Base-by-base conservation (phyloP, 2,888 invertebrate species). In the Pterostichus niger region DNA sequence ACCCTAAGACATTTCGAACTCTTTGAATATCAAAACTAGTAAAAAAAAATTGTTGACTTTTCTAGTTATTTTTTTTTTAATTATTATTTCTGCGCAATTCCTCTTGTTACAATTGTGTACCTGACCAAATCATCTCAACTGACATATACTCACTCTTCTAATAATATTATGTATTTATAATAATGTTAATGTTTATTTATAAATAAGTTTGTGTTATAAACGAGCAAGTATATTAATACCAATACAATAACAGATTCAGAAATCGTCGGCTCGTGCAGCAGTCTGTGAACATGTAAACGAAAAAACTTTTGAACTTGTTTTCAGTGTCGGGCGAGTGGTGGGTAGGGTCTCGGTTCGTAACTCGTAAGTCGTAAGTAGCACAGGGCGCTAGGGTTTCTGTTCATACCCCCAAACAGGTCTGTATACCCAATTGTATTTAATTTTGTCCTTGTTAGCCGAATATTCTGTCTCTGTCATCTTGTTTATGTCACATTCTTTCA, bases 241-340 rank as follows among this genome's bases (percentile, higher is more conserved):
- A 40, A 40, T 40, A 40, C 40, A 40, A 6, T 5, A 40, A 40
- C 40, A 40, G 40, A 40, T 40, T 40, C 40, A 40, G 40, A 40
- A 61, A 17, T 40, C 46, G 73, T 73, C 73, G 73, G 73, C 17
- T 73, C 17, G 46, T 71, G 31, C 10, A 73, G 31, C 7, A 15
- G 49, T 15, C 46, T 73, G 24, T 73, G 73, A 46, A 40, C 35
- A 6, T 31, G 33, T 68, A 59, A 59, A 59, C 59, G 24, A 15
- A 17, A 59, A 59, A 24, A 59, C 24, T 13, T 68, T 68, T 73
- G 73, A 73, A 73, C 73, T 73, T 73, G 40, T 68, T 73, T 73
- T 73, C 73, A 73, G 73, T 49, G 73, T 24, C 73, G 24, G 59
- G 15, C 11, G 40, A 59, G 73, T 71, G 73, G 46, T 17, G 24